Conservation (phyloP, 2,113 vertebrate genomes). For the Zosterops borbonicus region DNA sequence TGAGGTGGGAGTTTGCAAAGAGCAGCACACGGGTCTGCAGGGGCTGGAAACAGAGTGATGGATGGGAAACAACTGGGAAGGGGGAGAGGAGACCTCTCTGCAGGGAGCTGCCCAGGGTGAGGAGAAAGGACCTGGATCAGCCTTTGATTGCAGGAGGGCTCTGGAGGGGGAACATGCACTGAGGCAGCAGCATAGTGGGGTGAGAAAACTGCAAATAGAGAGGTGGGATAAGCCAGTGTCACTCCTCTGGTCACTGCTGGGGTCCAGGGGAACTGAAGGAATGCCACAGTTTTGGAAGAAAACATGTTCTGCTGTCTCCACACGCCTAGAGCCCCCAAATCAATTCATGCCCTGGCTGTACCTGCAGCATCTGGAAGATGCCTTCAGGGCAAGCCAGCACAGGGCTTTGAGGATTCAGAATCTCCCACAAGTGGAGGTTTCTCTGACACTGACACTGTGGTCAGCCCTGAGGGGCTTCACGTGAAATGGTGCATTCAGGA, state of each 20-base stretch:
- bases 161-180: background rate
- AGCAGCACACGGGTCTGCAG: background rate
- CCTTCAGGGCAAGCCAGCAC: accelerated
- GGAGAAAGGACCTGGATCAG: background rate
- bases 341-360: background rate
- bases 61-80: background rate
- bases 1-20: background rate
- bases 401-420: background rate
- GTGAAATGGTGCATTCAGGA: background rate
- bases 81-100: background rate
- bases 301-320: background rate
- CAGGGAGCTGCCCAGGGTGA: background rate
- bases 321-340: accelerated
- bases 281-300: background rate
- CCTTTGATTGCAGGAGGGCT: background rate
- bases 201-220: background rate
- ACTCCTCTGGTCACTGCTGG: background rate
- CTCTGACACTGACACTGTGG: background rate
- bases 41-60: background rate
- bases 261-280: background rate
- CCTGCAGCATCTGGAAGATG: background rate
- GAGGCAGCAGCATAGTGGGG: background rate
- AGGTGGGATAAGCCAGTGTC: background rate
- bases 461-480: background rate
- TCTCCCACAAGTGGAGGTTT: background rate